A percentile compares a stretch with the other conserved stretches of the same genome.
phyloP scores from a whole-genome alignment of 2,797 vertebrate genomes.

The Hippoglossus hippoglossus region DNA sequence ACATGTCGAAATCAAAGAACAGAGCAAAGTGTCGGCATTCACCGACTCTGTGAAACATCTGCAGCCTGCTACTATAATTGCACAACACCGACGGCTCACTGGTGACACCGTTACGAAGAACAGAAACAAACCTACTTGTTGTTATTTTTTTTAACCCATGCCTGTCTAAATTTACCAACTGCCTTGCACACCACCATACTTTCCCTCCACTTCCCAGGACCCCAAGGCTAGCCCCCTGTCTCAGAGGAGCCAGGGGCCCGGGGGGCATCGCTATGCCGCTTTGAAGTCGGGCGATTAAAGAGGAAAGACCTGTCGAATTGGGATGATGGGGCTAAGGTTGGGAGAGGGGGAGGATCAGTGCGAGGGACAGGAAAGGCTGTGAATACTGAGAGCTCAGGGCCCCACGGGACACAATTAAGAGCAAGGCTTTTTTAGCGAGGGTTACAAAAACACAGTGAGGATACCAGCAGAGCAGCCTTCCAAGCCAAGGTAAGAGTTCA shows the following conservation, averaged over 20 bases:
- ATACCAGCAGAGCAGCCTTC: slow-evolving; percentile 63
- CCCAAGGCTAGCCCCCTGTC: slow-evolving; percentile 54
- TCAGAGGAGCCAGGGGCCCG: slow-evolving; percentile 60
- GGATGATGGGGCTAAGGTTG: slow-evolving; percentile 68
- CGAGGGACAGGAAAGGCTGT: slow-evolving; percentile 76
- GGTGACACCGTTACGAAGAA: slow-evolving; percentile 40
- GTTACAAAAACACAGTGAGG: slow-evolving; percentile 79
- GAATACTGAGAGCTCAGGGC: slow-evolving; percentile 70
- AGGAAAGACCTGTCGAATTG: slow-evolving; percentile 78
- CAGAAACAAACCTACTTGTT: slow-evolving; percentile 58
- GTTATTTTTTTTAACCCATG: slow-evolving; percentile 50
- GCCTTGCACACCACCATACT: slow-evolving; percentile 35
- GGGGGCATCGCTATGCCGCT: slow-evolving; percentile 69
- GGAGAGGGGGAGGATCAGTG: slow-evolving; percentile 67
- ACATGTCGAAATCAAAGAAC: slow-evolving; percentile 49
- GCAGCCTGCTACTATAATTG: slow-evolving; percentile 44
- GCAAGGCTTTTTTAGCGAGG: slow-evolving; percentile 71
- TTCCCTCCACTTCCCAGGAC: slow-evolving; percentile 67
- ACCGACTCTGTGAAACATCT: slow-evolving; percentile 40
- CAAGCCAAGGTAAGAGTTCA: slow-evolving; percentile 77
- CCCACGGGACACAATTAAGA: slow-evolving; percentile 82
- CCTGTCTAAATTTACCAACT: slow-evolving; percentile 42
- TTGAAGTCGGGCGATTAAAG: slow-evolving; percentile 83
- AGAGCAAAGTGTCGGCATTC: not conserved
- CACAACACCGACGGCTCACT: slow-evolving; percentile 31